These are phyloP conservation scores for Anagrus nilaparvatae DNA, from an alignment of 1,140 invertebrate species.

Conservation along the genomic window DNA sequence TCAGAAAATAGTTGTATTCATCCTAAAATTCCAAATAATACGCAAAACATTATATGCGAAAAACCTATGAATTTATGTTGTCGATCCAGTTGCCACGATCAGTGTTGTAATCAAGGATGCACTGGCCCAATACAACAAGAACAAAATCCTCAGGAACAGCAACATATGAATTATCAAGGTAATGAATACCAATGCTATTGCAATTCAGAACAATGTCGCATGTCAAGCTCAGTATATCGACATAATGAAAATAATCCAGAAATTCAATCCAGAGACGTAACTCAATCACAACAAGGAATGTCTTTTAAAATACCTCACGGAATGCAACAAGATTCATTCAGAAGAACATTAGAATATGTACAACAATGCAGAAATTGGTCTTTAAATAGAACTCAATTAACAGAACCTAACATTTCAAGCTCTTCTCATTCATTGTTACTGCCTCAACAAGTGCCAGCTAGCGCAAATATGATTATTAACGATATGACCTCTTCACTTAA, in stretches of 20 bases:
- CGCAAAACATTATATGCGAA: conserved; percentile 12
- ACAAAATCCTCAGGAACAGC: conserved; percentile 11
- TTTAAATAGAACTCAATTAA: conserved; percentile 37
- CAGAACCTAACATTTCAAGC: conserved; percentile 56
- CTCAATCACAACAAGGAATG: conserved; percentile 48
- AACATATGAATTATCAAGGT: conserved; percentile 27
- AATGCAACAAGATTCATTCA: conserved; percentile 77
- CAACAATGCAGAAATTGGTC: conserved; percentile 81
- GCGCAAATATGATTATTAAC: conserved; percentile 86
- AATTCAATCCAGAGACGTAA: conserved; percentile 57
- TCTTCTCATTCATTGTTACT: conserved; percentile 56
- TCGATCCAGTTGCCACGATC: conserved; percentile 29
- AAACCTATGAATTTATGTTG: conserved; percentile 25
- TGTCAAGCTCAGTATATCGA: conserved; percentile 15
- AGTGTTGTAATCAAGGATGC: conserved; percentile 21
- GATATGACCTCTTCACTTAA: conserved; percentile 90
- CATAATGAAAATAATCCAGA: conserved; percentile 33
- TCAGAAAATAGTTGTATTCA: conserved; percentile 25
- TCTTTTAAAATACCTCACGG: conserved; percentile 38
- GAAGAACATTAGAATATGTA: conserved; percentile 81
- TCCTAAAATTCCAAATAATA: conserved; percentile 14
- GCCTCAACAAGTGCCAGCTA: conserved; percentile 40
- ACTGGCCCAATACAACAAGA: conserved; percentile 7
- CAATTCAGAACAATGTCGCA: conserved; percentile 30
- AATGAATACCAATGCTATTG: conserved; percentile 35